A percentile compares a stretch with the other conserved stretches of the same genome.
Conservation (phyloP, 2,888 invertebrate genomes). For the Drosophila robusta region DNA sequence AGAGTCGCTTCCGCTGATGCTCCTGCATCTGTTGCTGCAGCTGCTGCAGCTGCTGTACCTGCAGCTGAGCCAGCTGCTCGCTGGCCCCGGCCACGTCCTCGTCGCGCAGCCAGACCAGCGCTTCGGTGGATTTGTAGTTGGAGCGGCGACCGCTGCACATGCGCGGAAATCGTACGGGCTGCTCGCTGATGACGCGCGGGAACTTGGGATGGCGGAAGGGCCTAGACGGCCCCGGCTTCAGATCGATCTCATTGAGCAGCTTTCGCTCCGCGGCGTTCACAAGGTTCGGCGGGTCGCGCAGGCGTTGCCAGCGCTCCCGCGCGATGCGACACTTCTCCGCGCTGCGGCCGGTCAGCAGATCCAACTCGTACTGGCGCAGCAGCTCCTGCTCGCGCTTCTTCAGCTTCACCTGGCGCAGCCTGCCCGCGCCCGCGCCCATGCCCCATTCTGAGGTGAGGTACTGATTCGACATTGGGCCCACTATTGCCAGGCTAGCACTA, state of each 20-base stretch:
- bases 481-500: no score
- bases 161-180: neutral
- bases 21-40: neutral
- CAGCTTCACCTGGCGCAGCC: neutral
- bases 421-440: no score
- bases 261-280: constrained; percentile 9
- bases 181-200: neutral
- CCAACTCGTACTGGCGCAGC: constrained; percentile 9
- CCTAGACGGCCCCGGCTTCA: no score
- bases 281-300: neutral
- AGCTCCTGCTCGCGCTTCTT: constrained; percentile 10
- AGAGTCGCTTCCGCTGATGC: neutral
- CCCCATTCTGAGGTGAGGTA: no score
- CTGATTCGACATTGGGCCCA: no score
- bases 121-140: constrained; percentile 2
- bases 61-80: constrained; percentile 39
- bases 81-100: constrained; percentile 41
- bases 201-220: no score
- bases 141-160: neutral
- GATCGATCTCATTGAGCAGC: no score
- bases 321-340: constrained; percentile 7
- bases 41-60: neutral
- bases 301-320: constrained; percentile 5
- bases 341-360: neutral
- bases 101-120: constrained; percentile 7